phyloP scores from a whole-genome alignment of 2,888 invertebrate species.

The Xylocampa areola region DNA sequence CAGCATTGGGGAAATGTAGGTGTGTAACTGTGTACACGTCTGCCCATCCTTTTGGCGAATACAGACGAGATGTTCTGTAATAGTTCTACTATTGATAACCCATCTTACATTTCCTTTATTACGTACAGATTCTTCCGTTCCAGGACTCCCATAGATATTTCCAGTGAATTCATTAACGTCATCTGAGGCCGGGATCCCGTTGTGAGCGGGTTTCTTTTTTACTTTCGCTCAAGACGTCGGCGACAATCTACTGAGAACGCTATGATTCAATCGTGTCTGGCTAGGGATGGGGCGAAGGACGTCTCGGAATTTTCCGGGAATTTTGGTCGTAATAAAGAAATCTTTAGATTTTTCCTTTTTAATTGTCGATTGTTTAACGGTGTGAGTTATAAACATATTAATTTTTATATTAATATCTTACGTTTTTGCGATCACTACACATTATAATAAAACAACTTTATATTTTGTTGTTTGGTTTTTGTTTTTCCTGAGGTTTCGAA shows the following conservation, averaged over 20 bases:
- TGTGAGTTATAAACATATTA: too few species aligned
- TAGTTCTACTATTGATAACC: too few species aligned
- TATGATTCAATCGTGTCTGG: conserved; percentile 72
- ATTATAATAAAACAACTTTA: too few species aligned
- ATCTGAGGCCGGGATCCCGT: conserved; percentile 34
- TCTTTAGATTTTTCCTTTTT: too few species aligned
- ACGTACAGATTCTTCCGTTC: conserved; percentile 6
- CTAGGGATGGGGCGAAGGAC: conserved; percentile 55
- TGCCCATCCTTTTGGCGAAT: background rate
- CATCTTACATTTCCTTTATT: conserved; percentile 15
- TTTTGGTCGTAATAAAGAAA: background rate
- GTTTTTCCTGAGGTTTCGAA: too few species aligned
- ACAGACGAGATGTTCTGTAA: too few species aligned
- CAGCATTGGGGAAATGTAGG: too few species aligned
- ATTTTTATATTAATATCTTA: too few species aligned
- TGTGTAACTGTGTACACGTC: too few species aligned
- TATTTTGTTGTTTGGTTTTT: too few species aligned
- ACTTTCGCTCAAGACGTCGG: conserved; percentile 54
- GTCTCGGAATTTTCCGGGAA: conserved; percentile 44
- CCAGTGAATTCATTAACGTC: conserved; percentile 52
- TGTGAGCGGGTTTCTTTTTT: conserved; percentile 41
- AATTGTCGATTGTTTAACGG: too few species aligned
- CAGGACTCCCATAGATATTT: conserved; percentile 31
- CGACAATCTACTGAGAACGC: conserved; percentile 67
- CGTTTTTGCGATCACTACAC: too few species aligned